A percentile compares a stretch with the other conserved stretches of the same genome.
Evolutionary conservation across 2,797 vertebrate species (phyloP).

Genomic region (Antennarius maculatus): DNA sequence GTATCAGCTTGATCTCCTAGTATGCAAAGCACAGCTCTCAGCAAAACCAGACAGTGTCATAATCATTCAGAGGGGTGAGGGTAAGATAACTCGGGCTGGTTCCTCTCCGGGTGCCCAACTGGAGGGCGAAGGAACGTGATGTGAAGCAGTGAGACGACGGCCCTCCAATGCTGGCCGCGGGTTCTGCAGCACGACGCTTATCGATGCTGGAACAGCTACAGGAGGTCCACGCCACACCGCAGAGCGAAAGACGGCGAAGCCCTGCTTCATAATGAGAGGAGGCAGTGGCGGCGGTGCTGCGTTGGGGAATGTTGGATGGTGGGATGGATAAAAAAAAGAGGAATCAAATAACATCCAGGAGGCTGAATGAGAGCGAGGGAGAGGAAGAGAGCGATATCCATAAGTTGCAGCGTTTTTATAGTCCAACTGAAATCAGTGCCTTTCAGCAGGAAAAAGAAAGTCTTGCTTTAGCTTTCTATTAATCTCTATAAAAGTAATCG

Average conservation of each 20-base stretch:
- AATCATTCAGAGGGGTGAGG: constrained; percentile 59
- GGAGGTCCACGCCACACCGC: constrained; percentile 26
- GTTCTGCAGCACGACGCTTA: constrained; percentile 37
- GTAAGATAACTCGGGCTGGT: constrained; percentile 47
- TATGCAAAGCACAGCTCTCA: constrained; percentile 59
- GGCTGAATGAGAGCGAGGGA: neutral
- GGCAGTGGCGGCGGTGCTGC: neutral
- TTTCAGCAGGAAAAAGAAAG: too few species aligned
- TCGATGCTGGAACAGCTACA: constrained; percentile 45
- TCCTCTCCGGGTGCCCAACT: constrained; percentile 52
- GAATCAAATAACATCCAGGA: constrained; percentile 15
- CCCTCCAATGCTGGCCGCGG: constrained; percentile 20
- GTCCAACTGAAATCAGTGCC: neutral
- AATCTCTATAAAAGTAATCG: too few species aligned
- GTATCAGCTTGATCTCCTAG: constrained; percentile 68
- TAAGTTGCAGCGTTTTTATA: constrained; percentile 17
- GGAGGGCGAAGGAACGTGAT: constrained; percentile 42
- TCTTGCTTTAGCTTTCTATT: neutral
- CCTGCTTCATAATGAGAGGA: constrained; percentile 48
- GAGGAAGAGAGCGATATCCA: constrained; percentile 24
- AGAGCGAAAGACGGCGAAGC: constrained; percentile 34
- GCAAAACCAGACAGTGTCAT: constrained; percentile 46
- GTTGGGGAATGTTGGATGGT: constrained; percentile 35
- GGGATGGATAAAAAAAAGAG: constrained; percentile 34
- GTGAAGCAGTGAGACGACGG: constrained; percentile 49